A percentile compares a stretch with the other conserved stretches of the same genome.
phyloP scores from a whole-genome alignment of 92 coral and sea anemone genomes.

The Epizoanthus scotinus region DNA sequence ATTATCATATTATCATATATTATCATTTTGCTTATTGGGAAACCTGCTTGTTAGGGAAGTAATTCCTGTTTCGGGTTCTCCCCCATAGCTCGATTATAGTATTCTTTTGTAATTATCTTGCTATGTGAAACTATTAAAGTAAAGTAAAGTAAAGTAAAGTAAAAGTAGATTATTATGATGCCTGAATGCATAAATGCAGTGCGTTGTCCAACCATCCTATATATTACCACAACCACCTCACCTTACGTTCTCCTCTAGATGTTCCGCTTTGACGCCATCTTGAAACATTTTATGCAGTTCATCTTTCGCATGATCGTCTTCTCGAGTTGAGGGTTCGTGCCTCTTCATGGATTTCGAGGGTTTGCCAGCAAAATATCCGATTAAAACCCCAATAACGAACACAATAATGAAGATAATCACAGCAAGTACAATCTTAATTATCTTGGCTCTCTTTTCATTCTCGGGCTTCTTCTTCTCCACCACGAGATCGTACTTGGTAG shows the following conservation, averaged over 20 bases:
- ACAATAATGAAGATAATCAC: conserved; percentile 15
- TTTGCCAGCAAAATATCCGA: conserved; percentile 13
- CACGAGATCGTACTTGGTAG: conserved; percentile 26
- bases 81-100: too few species aligned
- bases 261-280: neutral
- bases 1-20: too few species aligned
- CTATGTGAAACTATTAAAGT: too few species aligned
- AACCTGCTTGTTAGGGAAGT: too few species aligned
- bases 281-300: conserved; percentile 2
- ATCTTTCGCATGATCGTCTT: neutral
- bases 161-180: too few species aligned
- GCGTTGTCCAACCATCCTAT: neutral
- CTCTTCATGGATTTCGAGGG: neutral
- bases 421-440: conserved; percentile 19
- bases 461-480: neutral
- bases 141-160: too few species aligned
- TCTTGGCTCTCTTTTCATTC: conserved; percentile 23
- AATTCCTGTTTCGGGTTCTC: too few species aligned
- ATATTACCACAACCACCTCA: neutral
- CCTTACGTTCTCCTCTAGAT: conserved; percentile 2
- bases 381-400: conserved; percentile 20
- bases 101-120: too few species aligned
- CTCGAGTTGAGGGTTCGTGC: neutral
- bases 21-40: too few species aligned
- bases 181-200: too few species aligned